Base-by-base conservation (phyloP, 2,888 invertebrate species). In the Heliconius aoede region DNA sequence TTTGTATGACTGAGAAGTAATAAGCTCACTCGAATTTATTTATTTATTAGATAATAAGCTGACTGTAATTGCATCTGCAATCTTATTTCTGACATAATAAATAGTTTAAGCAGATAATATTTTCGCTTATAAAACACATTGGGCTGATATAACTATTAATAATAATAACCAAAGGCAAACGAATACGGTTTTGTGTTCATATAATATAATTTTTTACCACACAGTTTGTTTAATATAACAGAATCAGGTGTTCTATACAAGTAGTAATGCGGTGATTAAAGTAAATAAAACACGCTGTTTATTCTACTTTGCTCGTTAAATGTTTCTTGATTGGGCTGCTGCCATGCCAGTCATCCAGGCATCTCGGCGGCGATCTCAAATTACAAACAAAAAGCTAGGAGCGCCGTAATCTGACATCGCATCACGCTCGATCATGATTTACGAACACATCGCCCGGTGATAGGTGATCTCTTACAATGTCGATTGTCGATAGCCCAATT, bases 391-490 rank as follows among this genome's bases (percentile, higher is more conserved):
- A 91, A 92, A 91, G 90, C 88, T 90, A 90, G 92, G 87, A 90
- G 91, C 91, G 88, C 83, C 84, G 88, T 91, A 90, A 93, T 94
- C 94, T 93, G 92, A 93, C 93, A 85, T 90, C 89, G 88, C 88
- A 93, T 93, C 93, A 87, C 85, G 88, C 85, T 86, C 89, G 90
- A 91, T 91, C 93, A 93, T 94, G 94, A 93, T 93, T 93, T 92
- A 93, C 92, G 91, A 87, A 92, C 88, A 88, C 89, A 89, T 85
- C 88, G 88, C 85, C 86, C 90, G 91, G 88, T 91, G 92, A 93
- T 92, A 90, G 91, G 88, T 91, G 90, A 91, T 90, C 91, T 85
- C 81, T 86, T 89, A 91, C 91, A 89, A 92, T 90, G 90, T 80
- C 76, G 91, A 90, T 89, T 90, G 88, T 89, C 87, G 90, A 90